Evolutionary conservation across 2,888 invertebrate genomes (phyloP).

Genomic region (Sisyra terminalis): DNA sequence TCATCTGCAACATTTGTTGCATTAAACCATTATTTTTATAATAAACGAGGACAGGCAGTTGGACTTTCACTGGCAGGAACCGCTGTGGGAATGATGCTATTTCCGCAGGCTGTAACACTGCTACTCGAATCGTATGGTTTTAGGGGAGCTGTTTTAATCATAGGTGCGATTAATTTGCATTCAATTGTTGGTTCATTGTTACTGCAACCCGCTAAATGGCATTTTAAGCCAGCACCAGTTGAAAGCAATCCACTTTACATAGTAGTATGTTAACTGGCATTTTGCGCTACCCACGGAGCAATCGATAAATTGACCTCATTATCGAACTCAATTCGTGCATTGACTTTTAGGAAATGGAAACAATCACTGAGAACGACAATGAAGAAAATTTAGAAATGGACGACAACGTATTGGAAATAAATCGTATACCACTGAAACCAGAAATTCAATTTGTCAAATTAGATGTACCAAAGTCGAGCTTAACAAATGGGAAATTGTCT

Average conservation of each 20-base stretch:
- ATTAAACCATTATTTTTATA: constrained; percentile 58
- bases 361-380: constrained; percentile 47
- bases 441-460: constrained; percentile 25
- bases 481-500: neutral
- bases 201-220: constrained; percentile 55
- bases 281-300: too few relatives aligned
- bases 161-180: constrained; percentile 50
- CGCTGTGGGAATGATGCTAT: constrained; percentile 60
- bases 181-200: constrained; percentile 48
- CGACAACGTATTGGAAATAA: constrained; percentile 18
- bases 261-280: too few relatives aligned
- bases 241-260: constrained; percentile 19
- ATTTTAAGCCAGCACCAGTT: constrained; percentile 36
- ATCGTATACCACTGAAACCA: constrained; percentile 15
- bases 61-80: constrained; percentile 68
- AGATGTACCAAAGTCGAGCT: constrained; percentile 26
- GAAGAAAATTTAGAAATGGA: constrained; percentile 39
- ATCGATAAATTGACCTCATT: too few relatives aligned
- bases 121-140: constrained; percentile 46
- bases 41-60: constrained; percentile 63
- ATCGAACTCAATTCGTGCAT: neutral
- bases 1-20: constrained; percentile 65
- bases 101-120: constrained; percentile 56
- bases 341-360: constrained; percentile 44
- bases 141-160: constrained; percentile 47